Evolutionary conservation across 2,797 vertebrate genomes (phyloP).

Genomic region (Periophthalmus magnuspinnatus): DNA sequence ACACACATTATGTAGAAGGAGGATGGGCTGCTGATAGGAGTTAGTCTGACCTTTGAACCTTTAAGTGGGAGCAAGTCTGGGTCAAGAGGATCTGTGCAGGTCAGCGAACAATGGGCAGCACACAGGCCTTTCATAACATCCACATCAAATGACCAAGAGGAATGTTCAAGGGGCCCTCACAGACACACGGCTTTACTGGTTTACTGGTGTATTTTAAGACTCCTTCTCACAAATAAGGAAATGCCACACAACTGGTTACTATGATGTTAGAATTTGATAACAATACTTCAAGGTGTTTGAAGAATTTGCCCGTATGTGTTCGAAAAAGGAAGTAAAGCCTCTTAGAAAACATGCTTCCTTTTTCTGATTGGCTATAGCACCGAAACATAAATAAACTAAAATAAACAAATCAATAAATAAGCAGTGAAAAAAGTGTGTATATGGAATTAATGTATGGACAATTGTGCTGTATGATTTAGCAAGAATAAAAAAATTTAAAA

Average conservation of each 20-base stretch:
- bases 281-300: background rate
- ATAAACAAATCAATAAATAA: background rate
- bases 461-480: too few relatives aligned
- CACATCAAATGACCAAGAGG: constrained; percentile 8
- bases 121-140: constrained; percentile 19
- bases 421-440: too few relatives aligned
- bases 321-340: background rate
- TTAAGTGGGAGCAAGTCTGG: constrained; percentile 77
- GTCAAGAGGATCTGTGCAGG: constrained; percentile 65
- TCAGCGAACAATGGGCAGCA: constrained; percentile 56
- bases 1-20: constrained; percentile 27
- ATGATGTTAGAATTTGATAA: background rate
- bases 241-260: background rate
- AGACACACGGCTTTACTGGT: background rate
- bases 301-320: background rate
- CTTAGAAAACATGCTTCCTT: background rate
- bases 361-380: too few relatives aligned
- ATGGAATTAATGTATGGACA: too few relatives aligned
- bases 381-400: too few relatives aligned
- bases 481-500: too few relatives aligned
- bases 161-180: constrained; percentile 13
- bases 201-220: constrained; percentile 3
- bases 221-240: background rate
- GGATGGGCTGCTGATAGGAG: constrained; percentile 41
- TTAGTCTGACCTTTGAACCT: constrained; percentile 63